phyloP scores from a whole-genome alignment of 2,797 vertebrate species.

The Sebastes cheni region DNA sequence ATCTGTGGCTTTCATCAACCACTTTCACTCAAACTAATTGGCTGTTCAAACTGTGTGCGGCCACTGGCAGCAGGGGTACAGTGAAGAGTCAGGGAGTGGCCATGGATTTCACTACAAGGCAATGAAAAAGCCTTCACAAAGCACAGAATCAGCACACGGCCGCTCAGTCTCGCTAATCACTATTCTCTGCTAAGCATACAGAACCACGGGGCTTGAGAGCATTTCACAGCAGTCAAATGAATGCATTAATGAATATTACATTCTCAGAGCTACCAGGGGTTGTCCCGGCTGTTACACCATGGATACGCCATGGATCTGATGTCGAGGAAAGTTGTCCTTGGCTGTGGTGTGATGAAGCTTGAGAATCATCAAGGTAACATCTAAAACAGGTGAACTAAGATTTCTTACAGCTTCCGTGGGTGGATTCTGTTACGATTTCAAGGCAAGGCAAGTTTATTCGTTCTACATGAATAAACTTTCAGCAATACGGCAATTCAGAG shows the following conservation, averaged over 20 bases:
- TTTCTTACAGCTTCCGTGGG: background rate
- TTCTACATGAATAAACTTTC: too few relatives aligned
- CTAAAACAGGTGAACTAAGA: background rate
- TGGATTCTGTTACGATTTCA: background rate
- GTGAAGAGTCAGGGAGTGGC: slow-evolving; percentile 18
- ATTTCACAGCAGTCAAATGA: slow-evolving; percentile 47
- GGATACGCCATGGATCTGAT: slow-evolving; percentile 15
- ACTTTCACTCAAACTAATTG: slow-evolving; percentile 49
- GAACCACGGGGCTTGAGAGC: slow-evolving; percentile 41
- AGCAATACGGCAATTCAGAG: too few relatives aligned
- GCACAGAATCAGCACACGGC: slow-evolving; percentile 54
- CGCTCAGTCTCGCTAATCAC: slow-evolving; percentile 52
- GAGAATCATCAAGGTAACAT: slow-evolving; percentile 33
- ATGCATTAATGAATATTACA: slow-evolving; percentile 60
- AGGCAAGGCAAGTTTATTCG: too few relatives aligned
- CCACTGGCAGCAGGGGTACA: slow-evolving; percentile 16
- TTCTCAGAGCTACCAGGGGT: slow-evolving; percentile 25
- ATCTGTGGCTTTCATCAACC: slow-evolving; percentile 54
- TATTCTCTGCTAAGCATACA: slow-evolving; percentile 44
- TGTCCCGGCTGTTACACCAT: slow-evolving; percentile 9
- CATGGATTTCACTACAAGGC: slow-evolving; percentile 21
- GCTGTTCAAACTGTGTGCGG: slow-evolving; percentile 37
- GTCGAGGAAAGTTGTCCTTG: slow-evolving; percentile 22
- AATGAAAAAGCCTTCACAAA: slow-evolving; percentile 42
- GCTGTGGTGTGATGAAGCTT: background rate